Evolutionary conservation across 2,888 invertebrate genomes (phyloP), one percentile per base, ranked within the genome.

Genomic region (Rhopalosiphum nymphaeae): DNA sequence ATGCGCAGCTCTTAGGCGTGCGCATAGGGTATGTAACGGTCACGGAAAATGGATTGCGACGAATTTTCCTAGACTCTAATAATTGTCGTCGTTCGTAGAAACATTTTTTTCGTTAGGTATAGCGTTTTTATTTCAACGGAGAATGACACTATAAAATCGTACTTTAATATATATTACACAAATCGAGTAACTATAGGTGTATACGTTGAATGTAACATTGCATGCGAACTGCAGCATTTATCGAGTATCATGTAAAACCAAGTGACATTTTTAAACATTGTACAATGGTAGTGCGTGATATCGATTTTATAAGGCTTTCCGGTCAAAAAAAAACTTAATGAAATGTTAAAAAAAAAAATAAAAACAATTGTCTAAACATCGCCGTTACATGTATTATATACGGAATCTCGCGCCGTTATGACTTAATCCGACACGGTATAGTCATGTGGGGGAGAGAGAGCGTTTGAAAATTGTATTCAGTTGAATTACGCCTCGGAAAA

Each of bases 401-500:
- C n/a, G 36, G 67, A 67, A 67, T 67, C 36, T 67, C 16, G 67
- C 21, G 67, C 36, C 67, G 67, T 67, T 53, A 87, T 87, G 87
- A 49, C 87, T 87, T 87, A 87, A 87, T 53, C 49, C 49, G 36
- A 87, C 49, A 87, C 53, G 9, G 36, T 67, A 87, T 29, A 53
- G 49, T 36, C 16, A 67, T 36, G 67, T 36, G 16, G 61, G 16
- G 13, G 67, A 16, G 11, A 11, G n/a, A n/a, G 46, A 49, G 10
- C n/a, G n/a, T 53, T 29, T 29, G 49, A 87, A 87, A 53, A 87
- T 53, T 49, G n/a, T n/a, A n/a, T 87, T 36, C 49, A 53, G 87
- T 87, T 44, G n/a, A 87, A 87, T 87, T 87, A 49, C 49, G 44
- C 36, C 67, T 67, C n/a, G 36, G 36, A 87, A 53, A 87, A 87